Conservation (phyloP, 2,888 invertebrate species). For the Blera fallax region DNA sequence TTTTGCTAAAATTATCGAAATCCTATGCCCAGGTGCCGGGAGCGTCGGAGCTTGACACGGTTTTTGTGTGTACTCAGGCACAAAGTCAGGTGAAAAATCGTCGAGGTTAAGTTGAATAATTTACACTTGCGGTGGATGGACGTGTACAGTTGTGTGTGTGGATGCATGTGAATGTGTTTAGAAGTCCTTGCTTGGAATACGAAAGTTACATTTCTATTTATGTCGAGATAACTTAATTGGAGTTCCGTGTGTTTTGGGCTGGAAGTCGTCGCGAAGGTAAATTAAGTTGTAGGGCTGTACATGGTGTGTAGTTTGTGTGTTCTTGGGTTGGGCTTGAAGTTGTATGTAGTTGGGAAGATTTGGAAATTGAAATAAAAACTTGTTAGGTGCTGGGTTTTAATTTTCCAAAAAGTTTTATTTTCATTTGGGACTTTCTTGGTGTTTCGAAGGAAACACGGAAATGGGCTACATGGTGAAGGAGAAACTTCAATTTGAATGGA, state of each 20-base stretch:
- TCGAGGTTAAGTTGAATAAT: constrained; percentile 54
- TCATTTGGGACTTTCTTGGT: background rate
- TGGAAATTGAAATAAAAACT: constrained; percentile 17
- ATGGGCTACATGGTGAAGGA: no score
- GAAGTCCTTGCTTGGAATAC: background rate
- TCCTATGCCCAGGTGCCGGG: background rate
- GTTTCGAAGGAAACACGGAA: no score
- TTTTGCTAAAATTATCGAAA: constrained; percentile 34
- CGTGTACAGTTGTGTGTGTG: background rate
- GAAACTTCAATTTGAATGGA: no score
- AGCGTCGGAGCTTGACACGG: constrained; percentile 28
- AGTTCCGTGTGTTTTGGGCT: constrained; percentile 39
- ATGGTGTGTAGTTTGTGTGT: background rate
- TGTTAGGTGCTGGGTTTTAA: background rate
- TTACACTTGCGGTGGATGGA: constrained; percentile 16
- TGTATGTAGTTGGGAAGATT: background rate
- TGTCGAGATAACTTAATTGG: constrained; percentile 56
- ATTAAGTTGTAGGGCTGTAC: constrained; percentile 10
- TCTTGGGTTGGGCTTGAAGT: background rate
- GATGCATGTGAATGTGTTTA: background rate
- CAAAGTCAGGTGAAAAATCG: constrained; percentile 42
- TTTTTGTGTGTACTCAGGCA: constrained; percentile 40
- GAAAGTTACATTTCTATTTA: constrained; percentile 45
- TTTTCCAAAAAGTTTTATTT: constrained; percentile 5
- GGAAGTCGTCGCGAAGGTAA: constrained; percentile 13